Conservation (phyloP, 1,140 invertebrate genomes). For the Batillaria attramentaria region DNA sequence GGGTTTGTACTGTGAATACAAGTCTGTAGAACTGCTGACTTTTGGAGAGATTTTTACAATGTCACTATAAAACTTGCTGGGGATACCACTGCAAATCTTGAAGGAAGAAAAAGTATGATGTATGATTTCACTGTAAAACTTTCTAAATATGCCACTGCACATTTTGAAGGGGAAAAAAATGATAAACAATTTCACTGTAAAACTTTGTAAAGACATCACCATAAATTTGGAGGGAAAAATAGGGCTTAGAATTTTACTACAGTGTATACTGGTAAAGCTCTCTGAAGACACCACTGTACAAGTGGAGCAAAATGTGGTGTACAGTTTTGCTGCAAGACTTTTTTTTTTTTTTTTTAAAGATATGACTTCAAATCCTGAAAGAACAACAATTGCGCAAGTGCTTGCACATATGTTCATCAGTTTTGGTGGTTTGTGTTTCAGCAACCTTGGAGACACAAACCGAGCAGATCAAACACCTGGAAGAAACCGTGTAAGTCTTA, state of each 20-base stretch:
- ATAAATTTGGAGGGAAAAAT: neutral
- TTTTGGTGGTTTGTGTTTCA: neutral
- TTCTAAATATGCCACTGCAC: neutral
- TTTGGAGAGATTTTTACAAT: neutral
- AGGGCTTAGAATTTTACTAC: neutral
- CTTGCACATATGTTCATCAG: neutral
- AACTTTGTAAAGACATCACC: neutral
- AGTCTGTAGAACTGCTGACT: neutral
- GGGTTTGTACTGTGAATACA: too few species aligned
- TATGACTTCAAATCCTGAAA: neutral
- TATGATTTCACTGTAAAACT: too few species aligned
- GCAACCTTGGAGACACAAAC: neutral
- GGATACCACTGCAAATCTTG: too few species aligned
- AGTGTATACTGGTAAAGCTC: neutral
- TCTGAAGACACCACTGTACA: neutral
- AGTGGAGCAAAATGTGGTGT: neutral
- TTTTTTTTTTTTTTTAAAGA: conserved; percentile 2
- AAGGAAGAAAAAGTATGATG: too few species aligned
- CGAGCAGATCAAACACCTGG: neutral
- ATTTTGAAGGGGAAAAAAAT: neutral
- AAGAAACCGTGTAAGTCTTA: conserved; percentile 14
- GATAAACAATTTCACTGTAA: neutral
- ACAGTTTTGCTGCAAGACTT: neutral
- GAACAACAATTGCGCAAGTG: neutral
- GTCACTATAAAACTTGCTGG: too few species aligned